Conservation (phyloP, 2,888 invertebrate genomes). For the Pandemis corylana region DNA sequence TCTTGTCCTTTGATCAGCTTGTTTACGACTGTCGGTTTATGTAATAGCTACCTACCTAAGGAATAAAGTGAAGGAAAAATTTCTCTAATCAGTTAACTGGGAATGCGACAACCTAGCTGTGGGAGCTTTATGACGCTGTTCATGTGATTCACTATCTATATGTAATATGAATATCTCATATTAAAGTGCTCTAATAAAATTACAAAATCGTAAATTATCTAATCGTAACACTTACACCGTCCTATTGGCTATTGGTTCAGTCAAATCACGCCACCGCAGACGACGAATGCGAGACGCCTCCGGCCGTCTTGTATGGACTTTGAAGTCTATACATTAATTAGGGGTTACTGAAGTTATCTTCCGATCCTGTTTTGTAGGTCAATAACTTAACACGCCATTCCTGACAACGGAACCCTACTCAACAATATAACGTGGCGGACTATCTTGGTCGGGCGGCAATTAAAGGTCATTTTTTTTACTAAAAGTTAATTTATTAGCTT, state of each 20-base stretch:
- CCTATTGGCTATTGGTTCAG: slow-evolving; percentile 78
- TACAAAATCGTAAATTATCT: slow-evolving; percentile 60
- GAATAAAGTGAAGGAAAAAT: too few relatives aligned
- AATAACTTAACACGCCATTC: slow-evolving; percentile 33
- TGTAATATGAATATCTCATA: too few relatives aligned
- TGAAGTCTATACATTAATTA: slow-evolving; percentile 34
- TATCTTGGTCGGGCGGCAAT: neutral
- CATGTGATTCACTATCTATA: too few relatives aligned
- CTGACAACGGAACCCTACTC: neutral
- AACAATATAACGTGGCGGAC: neutral
- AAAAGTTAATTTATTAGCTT: neutral
- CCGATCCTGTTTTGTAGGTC: slow-evolving; percentile 43
- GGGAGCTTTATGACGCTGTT: too few relatives aligned
- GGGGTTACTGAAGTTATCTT: slow-evolving; percentile 46
- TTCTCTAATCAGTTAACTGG: too few relatives aligned
- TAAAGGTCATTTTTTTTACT: neutral
- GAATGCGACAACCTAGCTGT: too few relatives aligned
- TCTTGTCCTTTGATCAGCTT: too few relatives aligned
- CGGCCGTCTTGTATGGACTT: slow-evolving; percentile 50
- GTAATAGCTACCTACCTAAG: too few relatives aligned
- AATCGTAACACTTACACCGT: slow-evolving; percentile 60
- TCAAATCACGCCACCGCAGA: slow-evolving; percentile 75
- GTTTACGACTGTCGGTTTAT: too few relatives aligned
- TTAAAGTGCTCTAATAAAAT: slow-evolving; percentile 31
- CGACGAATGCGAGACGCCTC: slow-evolving; percentile 66